Evolutionary conservation across 2,888 invertebrate genomes (phyloP).

Genomic region (Tachystola acroxantha): DNA sequence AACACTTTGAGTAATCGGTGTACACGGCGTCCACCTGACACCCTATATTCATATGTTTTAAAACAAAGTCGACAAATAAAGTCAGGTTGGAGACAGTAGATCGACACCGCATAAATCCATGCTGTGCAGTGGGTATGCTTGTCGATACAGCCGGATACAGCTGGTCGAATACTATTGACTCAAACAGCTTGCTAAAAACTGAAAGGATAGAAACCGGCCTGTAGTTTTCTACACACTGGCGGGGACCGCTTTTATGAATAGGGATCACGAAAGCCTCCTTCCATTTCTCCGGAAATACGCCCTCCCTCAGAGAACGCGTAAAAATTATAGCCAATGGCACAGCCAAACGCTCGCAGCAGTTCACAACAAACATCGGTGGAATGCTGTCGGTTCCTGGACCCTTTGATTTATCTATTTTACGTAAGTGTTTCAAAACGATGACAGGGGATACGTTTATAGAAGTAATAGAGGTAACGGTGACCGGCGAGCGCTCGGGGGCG

Average conservation of each 20-base stretch:
- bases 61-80: too few species aligned
- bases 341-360: neutral
- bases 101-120: too few species aligned
- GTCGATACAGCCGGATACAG: too few species aligned
- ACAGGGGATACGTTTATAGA: neutral
- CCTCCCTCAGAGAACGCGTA: neutral
- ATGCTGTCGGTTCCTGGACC: constrained; percentile 3
- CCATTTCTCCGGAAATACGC: constrained; percentile 5
- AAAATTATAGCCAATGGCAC: neutral
- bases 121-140: too few species aligned
- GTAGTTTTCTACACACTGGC: constrained; percentile 5
- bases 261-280: constrained; percentile 6
- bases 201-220: constrained; percentile 6
- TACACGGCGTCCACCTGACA: too few species aligned
- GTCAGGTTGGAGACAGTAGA: too few species aligned
- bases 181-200: constrained; percentile 1
- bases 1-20: too few species aligned
- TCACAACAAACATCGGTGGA: neutral
- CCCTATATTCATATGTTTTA: too few species aligned
- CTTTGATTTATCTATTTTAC: neutral
- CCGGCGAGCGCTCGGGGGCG: neutral
- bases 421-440: neutral
- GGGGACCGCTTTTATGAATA: constrained; percentile 5
- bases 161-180: neutral
- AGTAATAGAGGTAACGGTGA: neutral